Base-by-base conservation (phyloP, 2,888 invertebrate species). In the Cataglyphis rosenhaueri region DNA sequence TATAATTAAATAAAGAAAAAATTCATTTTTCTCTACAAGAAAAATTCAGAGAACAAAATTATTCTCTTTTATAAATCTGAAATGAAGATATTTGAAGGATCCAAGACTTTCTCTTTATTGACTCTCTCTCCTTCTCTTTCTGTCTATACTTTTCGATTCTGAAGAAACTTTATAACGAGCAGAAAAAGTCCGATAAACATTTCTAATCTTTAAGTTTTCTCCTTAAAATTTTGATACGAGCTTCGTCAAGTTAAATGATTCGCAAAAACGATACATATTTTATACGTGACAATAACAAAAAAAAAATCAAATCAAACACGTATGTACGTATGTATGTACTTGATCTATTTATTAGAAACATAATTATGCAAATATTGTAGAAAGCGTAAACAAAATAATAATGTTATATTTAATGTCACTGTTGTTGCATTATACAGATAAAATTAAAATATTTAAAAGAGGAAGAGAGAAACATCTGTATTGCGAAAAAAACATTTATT, bases 101-200 rank as follows among this genome's bases (percentile, higher is more conserved):
- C 44, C 35, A 32, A 65, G 25, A 65, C 32, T 44, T 15, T 44
- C 12, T 55, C 21, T 8, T 35, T 44, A 38, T 55, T 18, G 38
- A 64, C n/a, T n/a, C 12, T 44, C 41, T 38, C 38, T 38, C 9
- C 9, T 3, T 41, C 15, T 44, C 18, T 44, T 5, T 44, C 44
- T 52, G n/a, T n/a, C 48, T 18, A n/a, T 48, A 59, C 32, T 18
- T 48, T 57, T 52, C 21, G n/a, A 70, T 64, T n/a, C 18, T 66
- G 38, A 32, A 57, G 25, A 61, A 83, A 76, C 21, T 78, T 76
- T 78, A 12, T 81, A 81, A 83, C 73, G 48, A 81, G 68, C 35
- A 25, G 12, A 10, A n/a, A 65, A 15, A 10, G 4, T 68, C 18
- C 9, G 21, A 48, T 3, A 41, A 29, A 29, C 9, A 76, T n/a